phyloP scores from a whole-genome alignment of 2,797 vertebrate genomes.

The Mormyrus hasselquistii region DNA sequence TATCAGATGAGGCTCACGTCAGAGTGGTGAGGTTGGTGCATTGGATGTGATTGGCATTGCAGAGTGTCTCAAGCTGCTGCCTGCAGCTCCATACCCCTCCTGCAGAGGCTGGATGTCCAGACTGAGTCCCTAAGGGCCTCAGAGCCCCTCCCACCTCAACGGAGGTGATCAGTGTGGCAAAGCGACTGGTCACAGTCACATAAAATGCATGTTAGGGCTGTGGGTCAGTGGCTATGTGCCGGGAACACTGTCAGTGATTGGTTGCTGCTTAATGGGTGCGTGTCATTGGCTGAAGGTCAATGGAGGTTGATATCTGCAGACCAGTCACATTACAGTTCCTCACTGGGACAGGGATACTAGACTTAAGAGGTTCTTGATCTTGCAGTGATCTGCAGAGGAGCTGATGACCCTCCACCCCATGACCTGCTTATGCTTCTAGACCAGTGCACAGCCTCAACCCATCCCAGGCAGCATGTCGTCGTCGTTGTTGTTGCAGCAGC shows the following conservation, averaged over 20 bases:
- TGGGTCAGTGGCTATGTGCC: background rate
- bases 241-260: background rate
- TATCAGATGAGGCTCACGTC: background rate
- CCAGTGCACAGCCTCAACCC: background rate
- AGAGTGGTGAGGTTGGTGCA: background rate
- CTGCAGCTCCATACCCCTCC: constrained; percentile 23
- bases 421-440: background rate
- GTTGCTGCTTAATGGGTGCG: background rate
- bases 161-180: background rate
- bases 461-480: no score
- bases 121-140: constrained; percentile 22
- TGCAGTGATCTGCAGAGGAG: constrained; percentile 60
- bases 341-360: background rate
- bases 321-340: background rate
- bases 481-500: background rate
- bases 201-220: background rate
- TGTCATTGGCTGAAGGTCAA: background rate
- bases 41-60: constrained; percentile 44
- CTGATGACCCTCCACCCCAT: constrained; percentile 28
- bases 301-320: background rate
- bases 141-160: background rate
- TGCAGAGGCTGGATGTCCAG: constrained; percentile 33
- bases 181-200: background rate
- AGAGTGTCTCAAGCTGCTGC: constrained; percentile 42
- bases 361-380: constrained; percentile 45